phyloP scores from a whole-genome alignment of 2,113 vertebrate species.

The Eptesicus fuscus region DNA sequence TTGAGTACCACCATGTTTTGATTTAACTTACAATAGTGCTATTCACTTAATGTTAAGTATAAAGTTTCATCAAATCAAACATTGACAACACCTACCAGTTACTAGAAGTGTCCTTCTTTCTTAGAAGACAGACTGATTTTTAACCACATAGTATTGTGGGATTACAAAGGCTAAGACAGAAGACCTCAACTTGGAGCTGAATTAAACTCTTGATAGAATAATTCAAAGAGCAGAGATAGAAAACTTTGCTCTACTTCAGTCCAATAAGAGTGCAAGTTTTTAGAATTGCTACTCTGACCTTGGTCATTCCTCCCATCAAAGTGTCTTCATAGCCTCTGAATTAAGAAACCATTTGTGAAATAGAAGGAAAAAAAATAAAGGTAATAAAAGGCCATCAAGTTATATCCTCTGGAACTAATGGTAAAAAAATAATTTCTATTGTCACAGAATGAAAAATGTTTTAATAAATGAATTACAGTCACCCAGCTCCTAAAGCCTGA shows the following conservation, averaged over 20 bases:
- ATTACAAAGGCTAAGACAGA: not conserved
- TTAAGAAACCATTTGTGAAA: slow-evolving; percentile 45
- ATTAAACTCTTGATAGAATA: not conserved
- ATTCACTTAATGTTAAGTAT: not conserved
- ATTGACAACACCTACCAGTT: not conserved
- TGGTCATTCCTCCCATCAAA: not conserved
- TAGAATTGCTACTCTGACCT: slow-evolving; percentile 31
- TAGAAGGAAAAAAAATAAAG: slow-evolving; percentile 10
- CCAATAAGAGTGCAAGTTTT: not conserved
- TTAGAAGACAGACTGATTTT: not conserved
- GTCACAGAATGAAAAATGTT: slow-evolving; percentile 47
- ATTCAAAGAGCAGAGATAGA: not conserved
- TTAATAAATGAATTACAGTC: slow-evolving; percentile 47
- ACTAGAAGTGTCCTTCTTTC: not conserved
- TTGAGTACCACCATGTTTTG: not conserved
- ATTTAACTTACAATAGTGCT: not conserved
- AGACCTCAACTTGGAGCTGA: not conserved
- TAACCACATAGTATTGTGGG: not conserved
- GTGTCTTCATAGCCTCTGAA: slow-evolving; percentile 29
- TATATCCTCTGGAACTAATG: not conserved
- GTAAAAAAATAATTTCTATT: not conserved
- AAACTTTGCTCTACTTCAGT: not conserved
- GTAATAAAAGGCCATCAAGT: not conserved
- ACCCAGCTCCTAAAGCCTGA: not conserved
- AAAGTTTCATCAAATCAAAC: not conserved